Evolutionary conservation across 2,113 vertebrate species (phyloP), one percentile per base, ranked within the genome.

Genomic region (Cavia aperea): DNA sequence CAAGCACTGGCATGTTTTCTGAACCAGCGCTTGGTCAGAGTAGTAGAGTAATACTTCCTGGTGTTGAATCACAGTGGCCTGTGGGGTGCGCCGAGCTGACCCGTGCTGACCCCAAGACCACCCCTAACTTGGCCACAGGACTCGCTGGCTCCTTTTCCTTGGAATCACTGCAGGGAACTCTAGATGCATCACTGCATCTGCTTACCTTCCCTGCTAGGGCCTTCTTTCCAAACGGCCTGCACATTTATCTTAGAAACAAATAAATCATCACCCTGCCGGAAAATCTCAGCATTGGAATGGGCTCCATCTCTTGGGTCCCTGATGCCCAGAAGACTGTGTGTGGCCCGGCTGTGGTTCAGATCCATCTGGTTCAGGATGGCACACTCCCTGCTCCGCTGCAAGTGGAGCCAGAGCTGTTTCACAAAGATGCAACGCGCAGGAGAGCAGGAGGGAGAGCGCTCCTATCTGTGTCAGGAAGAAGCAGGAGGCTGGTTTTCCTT

Each of bases 401-500:
- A 97, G 97, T 97, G 97, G 97, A 97, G 97, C 97, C 96, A 97
- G 97, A 98, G 97, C 93, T 94, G 95, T 96, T 96, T 97, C 96
- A 96, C 58, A 95, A 96, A 96, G 91, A 93, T 94, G 79, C 92
- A 93, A 54, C 39, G 91, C 31, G 46, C 91, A 83, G 60, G 66
- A 39, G 91, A 9, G 93, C 95, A 95, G 49, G 60, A 93, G 86
- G 86, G 29, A 21, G 81, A 94, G 60, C 90, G 91, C 89, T 68
- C 75, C 77, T 94, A 49, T 87, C 36, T 94, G 56, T 46, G 43
- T 87, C 95, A 79, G 36, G 75, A 93, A 96, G 96, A n/a, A 84
- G 85, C 75, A 1, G 66, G 94, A 97, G 95, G 73, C 86, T 73
- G 36, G 68, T 95, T 96, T 85, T 93, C 93, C 75, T 93, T 91